Base-by-base conservation (phyloP, 1,140 invertebrate genomes). In the Drosophila biarmipes region DNA sequence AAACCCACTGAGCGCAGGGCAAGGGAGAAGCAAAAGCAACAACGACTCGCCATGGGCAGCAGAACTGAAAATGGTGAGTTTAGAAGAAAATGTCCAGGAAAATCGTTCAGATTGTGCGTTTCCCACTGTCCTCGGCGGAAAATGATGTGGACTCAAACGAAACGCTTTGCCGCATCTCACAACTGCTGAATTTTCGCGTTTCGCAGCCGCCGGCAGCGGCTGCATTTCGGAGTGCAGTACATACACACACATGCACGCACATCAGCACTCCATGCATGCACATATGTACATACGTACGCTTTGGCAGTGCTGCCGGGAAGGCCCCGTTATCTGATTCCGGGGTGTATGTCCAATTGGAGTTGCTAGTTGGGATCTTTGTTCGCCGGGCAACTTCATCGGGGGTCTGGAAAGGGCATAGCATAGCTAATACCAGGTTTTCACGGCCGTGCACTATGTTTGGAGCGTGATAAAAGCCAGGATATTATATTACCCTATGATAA, bases 61-160 rank as follows among this genome's bases (percentile, higher is more conserved):
- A 82, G 80, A 86, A 87, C 84, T 86, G 82, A 82, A 79, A 82
- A 82, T 75, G 80, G 80, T 82, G 43, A 82, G 80, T 84, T 71
- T 62, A 14, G 46, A 48, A 21, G 54, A 24, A 68, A 56, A 37
- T 37, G 10, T 38, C 19, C 29, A 61, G 17, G 21, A 24, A 73
- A 49, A 17, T 37, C 6, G 24, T 6, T 4, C 7, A 21, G 38
- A 37, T 35, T 37, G 17, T 38, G 12, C n/a, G 17, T 19, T 49
- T 24, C n/a, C 14, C 7, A 4, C 0, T 14, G 0, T 15, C n/a
- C 2, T 1, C 12, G 43, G 17, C 12, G 3, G 4, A 2, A 15
- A 40, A 2, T 6, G 37, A 17, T 15, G 24, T 40, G 29, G 12
- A 82, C 57, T 62, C 59, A 52, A 43, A 58, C 43, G 29, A 29